phyloP scores from a whole-genome alignment of 2,113 vertebrate species.

The Martes martes region DNA sequence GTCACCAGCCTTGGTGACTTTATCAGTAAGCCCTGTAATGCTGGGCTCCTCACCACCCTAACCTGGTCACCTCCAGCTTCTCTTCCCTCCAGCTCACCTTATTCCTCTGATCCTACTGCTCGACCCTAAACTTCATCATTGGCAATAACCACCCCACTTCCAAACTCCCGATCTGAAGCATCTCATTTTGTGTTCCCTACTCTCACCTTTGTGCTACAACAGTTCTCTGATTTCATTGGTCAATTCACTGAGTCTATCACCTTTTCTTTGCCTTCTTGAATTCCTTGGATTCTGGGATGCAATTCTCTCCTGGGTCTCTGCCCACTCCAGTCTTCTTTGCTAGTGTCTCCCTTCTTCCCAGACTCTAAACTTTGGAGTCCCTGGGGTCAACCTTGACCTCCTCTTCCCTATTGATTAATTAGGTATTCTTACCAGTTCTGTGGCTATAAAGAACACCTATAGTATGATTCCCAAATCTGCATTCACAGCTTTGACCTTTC shows the following conservation, averaged over 20 bases:
- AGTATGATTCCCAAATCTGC: neutral
- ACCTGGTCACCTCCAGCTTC: neutral
- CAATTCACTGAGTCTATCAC: neutral
- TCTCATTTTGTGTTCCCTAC: neutral
- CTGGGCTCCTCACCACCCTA: neutral
- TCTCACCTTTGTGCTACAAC: neutral
- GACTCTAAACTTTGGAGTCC: neutral
- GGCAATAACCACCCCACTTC: neutral
- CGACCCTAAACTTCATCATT: neutral
- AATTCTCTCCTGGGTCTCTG: neutral
- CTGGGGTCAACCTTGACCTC: neutral
- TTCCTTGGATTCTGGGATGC: neutral
- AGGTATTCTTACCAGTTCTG: neutral
- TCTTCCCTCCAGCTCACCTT: neutral
- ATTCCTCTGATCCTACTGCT: neutral
- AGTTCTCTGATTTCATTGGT: neutral
- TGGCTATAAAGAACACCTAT: neutral
- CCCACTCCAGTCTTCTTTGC: neutral
- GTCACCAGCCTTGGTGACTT: neutral
- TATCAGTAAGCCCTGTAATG: neutral
- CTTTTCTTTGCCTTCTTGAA: neutral
- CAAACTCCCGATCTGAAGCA: neutral
- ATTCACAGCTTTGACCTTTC: neutral
- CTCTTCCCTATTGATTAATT: neutral
- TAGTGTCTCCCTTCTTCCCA: neutral